Evolutionary conservation across 1,140 invertebrate genomes (phyloP).

Genomic region (Lasioglossum albipes): DNA sequence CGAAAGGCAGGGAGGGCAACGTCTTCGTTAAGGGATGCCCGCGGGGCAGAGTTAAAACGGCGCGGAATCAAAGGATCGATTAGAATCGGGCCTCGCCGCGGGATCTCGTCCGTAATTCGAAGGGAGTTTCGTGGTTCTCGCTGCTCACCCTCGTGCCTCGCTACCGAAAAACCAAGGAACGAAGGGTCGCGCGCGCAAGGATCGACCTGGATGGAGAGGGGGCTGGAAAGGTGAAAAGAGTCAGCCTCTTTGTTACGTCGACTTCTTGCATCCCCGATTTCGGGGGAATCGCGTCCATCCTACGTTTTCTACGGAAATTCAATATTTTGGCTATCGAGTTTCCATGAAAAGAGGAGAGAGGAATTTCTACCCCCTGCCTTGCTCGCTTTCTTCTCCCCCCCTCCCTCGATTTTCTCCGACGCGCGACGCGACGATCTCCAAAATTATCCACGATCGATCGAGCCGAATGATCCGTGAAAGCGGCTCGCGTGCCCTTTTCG

Average conservation of each 20-base stretch:
- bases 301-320: conserved; percentile 66
- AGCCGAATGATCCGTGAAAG: conserved; percentile 12
- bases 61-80: conserved; percentile 63
- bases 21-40: conserved; percentile 66
- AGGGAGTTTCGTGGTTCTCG: conserved; percentile 27
- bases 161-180: conserved; percentile 3
- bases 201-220: neutral
- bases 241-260: conserved; percentile 52
- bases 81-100: conserved; percentile 60
- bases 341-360: conserved; percentile 33
- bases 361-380: conserved; percentile 2
- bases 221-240: conserved; percentile 43
- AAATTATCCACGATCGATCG: conserved; percentile 39
- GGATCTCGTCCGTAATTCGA: conserved; percentile 56
- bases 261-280: conserved; percentile 46
- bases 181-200: conserved; percentile 34
- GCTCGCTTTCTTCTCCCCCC: neutral
- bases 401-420: neutral
- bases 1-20: conserved; percentile 31
- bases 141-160: conserved; percentile 43
- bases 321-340: conserved; percentile 76
- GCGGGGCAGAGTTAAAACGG: conserved; percentile 66
- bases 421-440: conserved; percentile 30
- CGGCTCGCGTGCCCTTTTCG: neutral
- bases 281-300: conserved; percentile 47